Base-by-base conservation (phyloP, 2,113 vertebrate species). In the Heterotilapia buettikoferi region DNA sequence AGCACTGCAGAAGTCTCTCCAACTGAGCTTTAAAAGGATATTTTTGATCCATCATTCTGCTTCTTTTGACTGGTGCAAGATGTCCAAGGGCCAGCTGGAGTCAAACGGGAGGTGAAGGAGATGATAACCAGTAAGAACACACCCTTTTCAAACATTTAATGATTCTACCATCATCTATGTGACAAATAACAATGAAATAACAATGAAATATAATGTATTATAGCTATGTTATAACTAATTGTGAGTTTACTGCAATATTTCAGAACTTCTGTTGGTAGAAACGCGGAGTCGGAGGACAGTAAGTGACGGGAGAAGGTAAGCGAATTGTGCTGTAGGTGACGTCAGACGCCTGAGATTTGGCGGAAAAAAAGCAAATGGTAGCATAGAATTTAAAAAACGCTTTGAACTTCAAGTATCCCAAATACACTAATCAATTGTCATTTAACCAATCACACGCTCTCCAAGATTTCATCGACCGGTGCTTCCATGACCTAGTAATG, bases 251-350 rank as follows among this genome's bases (percentile, higher is more conserved):
- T 61, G 29, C 29, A 61, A 61, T 61, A 18, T 19, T 33, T 33
- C 29, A 61, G 57, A 61, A 61, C 29, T 61, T 61, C 29, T 61
- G 57, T 33, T 18, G 9, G 29, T 33, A 61, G 29, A 61, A 61
- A 33, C 8, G 9, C 0, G 1, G 8, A 19, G 24, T 29, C 7
- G 3, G 56, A 16, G 24, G 24, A 59, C 1, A 3, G 56, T 29
- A 59, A 59, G 8, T 16, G 7, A 33, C 33, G 4, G 56, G 56
- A 59, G 24, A 13, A 59, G 24, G 56, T 16, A 29, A 59, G 24
- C 3, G 3, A 59, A 29, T 3, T 29, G 29, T 59, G 56, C 24
- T 59, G 24, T 59, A 59, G 56, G 56, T 9, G 1, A 57, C 7
- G 3, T 29, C 24, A 29, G 56, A 59, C 2, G 13, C 7, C 7